Base-by-base conservation (phyloP, 2,888 invertebrate species). In the Alloscopus bannaensis region DNA sequence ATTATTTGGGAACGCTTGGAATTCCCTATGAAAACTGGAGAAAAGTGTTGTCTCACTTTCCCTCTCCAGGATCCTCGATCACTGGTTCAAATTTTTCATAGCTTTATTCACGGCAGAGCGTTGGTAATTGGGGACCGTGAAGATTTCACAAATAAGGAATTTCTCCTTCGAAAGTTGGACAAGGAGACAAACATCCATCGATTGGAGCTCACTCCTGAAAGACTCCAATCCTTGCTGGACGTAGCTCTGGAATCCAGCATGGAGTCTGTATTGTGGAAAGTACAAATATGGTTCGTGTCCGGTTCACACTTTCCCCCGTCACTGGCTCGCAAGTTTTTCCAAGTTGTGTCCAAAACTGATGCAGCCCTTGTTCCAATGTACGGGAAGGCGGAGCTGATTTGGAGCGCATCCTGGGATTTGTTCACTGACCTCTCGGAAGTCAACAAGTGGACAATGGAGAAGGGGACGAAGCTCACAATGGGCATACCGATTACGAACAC, bases 1-100 rank as follows among this genome's bases (percentile, higher is more conserved):
- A 80, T 80, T 40, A 22, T 68, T 1, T 80, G 73, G 73, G 80
- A 80, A 28, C 55, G 73, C 20, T 18, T 62, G 20, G 80, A 80
- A 42, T 80, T 80, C 75, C 69, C 69, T 0, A 40, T 80, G 16
- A 36, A 64, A 4, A 22, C 50, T 4, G 40, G 42, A n/a, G 80
- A 80, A 55, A 80, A 69, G 24, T 36, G 57, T 18, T 80, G 62
- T 31, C 60, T 80, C 28, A 80, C 62, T 4, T 80, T 73, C 42
- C 73, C 80, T 2, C 55, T 80, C 0, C 8, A 62, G 18, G 80
- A 80, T 24, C 80, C 80, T 4, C 59, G 80, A n/a, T 72, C 72
- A 11, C 22, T 80, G 2, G 29, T 80, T 3, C 73, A 75, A 31
- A 73, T 80, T 11, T 80, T 80, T 20, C 42, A 31, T 20, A 45